Conservation (phyloP, 2,797 vertebrate genomes). For the Anabas testudineus region DNA sequence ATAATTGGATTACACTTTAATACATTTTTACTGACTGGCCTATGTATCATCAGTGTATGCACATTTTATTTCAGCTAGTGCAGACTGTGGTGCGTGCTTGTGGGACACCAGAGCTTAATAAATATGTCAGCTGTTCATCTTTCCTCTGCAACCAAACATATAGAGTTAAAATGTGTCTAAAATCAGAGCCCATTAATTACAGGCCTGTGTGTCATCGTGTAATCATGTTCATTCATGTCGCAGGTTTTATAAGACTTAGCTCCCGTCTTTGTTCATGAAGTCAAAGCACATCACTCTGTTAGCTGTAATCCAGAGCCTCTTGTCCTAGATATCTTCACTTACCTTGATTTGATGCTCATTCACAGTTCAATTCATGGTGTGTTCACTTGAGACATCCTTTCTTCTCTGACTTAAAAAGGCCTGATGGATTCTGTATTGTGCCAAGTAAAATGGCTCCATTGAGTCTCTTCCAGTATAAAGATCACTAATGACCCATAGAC, state of each 20-base stretch:
- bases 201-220: not conserved
- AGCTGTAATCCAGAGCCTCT: conserved; percentile 20
- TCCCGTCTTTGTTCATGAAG: conserved; percentile 15
- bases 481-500: conserved; percentile 52
- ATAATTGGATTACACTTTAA: too few species aligned
- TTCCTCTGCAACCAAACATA: not conserved
- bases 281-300: conserved; percentile 16
- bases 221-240: not conserved
- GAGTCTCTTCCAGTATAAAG: conserved; percentile 38
- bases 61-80: too few species aligned
- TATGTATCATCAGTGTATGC: too few species aligned
- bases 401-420: conserved; percentile 45
- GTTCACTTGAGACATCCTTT: conserved; percentile 51
- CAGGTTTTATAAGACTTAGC: not conserved
- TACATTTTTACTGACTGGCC: too few species aligned
- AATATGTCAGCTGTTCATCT: not conserved
- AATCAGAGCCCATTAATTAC: conserved; percentile 20
- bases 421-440: conserved; percentile 49
- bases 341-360: conserved; percentile 41
- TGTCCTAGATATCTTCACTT: conserved; percentile 40
- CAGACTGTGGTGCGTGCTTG: too few species aligned
- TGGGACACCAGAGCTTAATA: too few species aligned
- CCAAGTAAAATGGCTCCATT: conserved; percentile 55
- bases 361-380: conserved; percentile 14
- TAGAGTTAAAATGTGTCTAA: not conserved